Evolutionary conservation across 2,797 vertebrate genomes (phyloP).

Genomic region (Epinephelus awoara): DNA sequence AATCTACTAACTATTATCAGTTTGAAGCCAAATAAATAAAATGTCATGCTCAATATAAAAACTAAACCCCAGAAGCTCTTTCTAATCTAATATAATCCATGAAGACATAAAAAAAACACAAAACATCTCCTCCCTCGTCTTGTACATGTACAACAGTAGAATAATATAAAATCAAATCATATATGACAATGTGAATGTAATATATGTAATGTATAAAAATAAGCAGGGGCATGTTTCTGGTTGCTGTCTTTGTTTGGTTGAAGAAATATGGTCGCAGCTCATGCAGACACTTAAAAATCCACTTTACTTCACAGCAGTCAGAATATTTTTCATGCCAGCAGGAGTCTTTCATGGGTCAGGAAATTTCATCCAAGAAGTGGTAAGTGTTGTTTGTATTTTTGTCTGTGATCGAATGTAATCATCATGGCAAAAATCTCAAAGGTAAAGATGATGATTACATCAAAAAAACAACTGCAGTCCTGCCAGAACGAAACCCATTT

Average conservation of each 20-base stretch:
- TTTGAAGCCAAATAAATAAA: background rate
- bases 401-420: background rate
- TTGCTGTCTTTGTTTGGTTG: background rate
- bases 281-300: background rate
- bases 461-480: background rate
- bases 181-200: background rate
- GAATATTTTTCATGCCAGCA: conserved; percentile 9
- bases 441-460: background rate
- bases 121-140: background rate
- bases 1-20: background rate
- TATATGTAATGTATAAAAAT: background rate
- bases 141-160: background rate
- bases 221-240: background rate
- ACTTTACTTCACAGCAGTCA: background rate
- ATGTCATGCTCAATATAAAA: conserved; percentile 1
- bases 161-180: background rate
- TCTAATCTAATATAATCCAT: background rate
- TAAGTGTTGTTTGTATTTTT: background rate
- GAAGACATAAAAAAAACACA: background rate
- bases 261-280: background rate
- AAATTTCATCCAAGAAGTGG: background rate
- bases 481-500: background rate
- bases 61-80: background rate
- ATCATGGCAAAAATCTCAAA: background rate
- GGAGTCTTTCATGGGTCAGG: background rate